These are phyloP conservation scores for Cenopis cana DNA, from an alignment of 2,888 invertebrate genomes.

Conservation along the genomic window DNA sequence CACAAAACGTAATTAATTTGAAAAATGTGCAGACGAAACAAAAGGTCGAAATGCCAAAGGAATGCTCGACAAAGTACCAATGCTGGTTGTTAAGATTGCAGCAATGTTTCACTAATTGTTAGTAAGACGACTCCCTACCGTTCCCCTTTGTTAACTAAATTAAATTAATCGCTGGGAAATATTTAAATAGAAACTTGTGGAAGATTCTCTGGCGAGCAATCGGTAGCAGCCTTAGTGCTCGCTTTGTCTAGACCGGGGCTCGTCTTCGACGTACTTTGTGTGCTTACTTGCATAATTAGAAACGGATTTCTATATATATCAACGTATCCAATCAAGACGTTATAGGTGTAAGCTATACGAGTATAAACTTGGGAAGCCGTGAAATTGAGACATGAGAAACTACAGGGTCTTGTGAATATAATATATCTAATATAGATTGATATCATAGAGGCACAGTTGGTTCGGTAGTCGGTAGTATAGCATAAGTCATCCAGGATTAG, in stretches of 20 bases:
- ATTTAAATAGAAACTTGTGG: constrained; percentile 65
- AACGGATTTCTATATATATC: constrained; percentile 41
- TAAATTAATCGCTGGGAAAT: constrained; percentile 81
- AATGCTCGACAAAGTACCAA: constrained; percentile 45
- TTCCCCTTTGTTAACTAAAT: constrained; percentile 77
- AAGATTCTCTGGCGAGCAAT: constrained; percentile 46
- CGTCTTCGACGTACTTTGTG: constrained; percentile 39
- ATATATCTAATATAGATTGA: not conserved
- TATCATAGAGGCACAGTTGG: not conserved
- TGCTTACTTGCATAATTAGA: constrained; percentile 42
- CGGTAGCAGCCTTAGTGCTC: constrained; percentile 44
- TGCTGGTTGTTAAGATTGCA: constrained; percentile 61
- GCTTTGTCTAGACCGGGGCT: constrained; percentile 48
- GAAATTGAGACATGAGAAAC: constrained; percentile 8
- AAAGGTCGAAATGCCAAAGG: constrained; percentile 43
- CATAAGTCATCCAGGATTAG: too few species aligned
- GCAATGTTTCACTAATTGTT: constrained; percentile 76
- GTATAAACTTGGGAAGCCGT: not conserved
- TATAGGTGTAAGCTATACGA: constrained; percentile 2
- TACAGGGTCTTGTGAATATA: not conserved
- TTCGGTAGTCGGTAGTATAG: not conserved
- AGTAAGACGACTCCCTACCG: constrained; percentile 64
- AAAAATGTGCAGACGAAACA: constrained; percentile 44
- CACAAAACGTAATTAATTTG: constrained; percentile 43
- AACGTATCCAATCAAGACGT: constrained; percentile 38